Evolutionary conservation across 2,113 vertebrate genomes (phyloP).

Genomic region (Malurus cyaneus): DNA sequence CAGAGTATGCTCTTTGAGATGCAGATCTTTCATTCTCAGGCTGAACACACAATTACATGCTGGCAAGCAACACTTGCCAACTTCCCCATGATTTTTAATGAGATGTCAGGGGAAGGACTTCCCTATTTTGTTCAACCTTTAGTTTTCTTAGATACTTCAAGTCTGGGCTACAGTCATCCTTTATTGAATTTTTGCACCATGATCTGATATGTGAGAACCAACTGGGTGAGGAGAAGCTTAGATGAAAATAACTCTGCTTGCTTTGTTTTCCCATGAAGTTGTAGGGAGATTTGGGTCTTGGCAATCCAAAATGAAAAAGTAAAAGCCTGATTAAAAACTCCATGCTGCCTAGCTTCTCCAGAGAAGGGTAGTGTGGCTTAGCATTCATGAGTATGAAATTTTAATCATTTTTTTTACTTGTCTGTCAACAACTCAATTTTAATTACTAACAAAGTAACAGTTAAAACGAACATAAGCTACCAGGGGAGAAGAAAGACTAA

Average conservation of each 20-base stretch:
- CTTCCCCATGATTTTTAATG: neutral
- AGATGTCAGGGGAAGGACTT: neutral
- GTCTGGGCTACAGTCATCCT: neutral
- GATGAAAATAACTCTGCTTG: neutral
- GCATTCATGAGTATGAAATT: neutral
- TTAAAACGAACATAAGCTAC: neutral
- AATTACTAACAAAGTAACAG: neutral
- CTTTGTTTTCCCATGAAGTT: neutral
- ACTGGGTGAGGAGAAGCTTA: neutral
- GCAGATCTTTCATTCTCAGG: neutral
- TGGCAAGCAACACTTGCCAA: neutral
- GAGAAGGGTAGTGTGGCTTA: neutral
- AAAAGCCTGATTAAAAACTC: neutral
- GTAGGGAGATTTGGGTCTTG: neutral
- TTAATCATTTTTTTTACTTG: neutral
- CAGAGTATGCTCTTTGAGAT: neutral
- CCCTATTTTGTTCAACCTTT: neutral
- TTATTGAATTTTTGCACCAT: neutral
- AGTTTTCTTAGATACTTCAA: neutral
- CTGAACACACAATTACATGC: neutral
- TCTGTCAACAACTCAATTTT: neutral
- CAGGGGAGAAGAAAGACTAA: neutral
- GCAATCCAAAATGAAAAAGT: neutral
- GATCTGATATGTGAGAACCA: neutral
- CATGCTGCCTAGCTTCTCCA: neutral